These are phyloP conservation scores for Takifugu ocellatus DNA, from an alignment of 2,797 vertebrate species.

Conservation along the genomic window DNA sequence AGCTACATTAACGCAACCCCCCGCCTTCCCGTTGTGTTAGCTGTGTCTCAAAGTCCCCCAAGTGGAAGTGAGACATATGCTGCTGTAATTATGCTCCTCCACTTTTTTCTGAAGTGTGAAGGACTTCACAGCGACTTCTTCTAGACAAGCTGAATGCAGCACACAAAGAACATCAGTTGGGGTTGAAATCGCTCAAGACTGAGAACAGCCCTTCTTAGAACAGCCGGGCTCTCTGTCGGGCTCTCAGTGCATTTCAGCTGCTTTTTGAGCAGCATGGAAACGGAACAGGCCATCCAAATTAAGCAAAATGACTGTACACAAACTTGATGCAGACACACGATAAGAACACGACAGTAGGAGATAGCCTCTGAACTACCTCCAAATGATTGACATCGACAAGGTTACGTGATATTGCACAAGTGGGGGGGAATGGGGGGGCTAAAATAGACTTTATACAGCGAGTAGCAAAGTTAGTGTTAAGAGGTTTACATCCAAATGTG, in stretches of 20 bases:
- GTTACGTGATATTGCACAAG: slow-evolving; percentile 67
- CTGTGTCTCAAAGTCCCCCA: slow-evolving; percentile 16
- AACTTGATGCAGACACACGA: slow-evolving; percentile 51
- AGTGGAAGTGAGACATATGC: slow-evolving; percentile 33
- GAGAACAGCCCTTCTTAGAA: slow-evolving; percentile 25
- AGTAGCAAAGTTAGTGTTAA: slow-evolving; percentile 51
- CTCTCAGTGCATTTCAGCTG: slow-evolving; percentile 64
- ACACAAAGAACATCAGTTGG: slow-evolving; percentile 45
- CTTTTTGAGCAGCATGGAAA: slow-evolving; percentile 50
- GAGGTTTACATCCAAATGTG: slow-evolving; percentile 70
- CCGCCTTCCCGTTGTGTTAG: neutral
- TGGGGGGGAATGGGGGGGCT: slow-evolving; percentile 33
- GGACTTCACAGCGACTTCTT: slow-evolving; percentile 25
- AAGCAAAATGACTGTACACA: slow-evolving; percentile 40
- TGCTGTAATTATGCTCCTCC: slow-evolving; percentile 13
- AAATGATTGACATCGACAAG: slow-evolving; percentile 26
- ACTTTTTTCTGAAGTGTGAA: slow-evolving; percentile 37
- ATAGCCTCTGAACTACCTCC: slow-evolving; percentile 48
- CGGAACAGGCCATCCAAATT: slow-evolving; percentile 20
- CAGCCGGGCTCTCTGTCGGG: slow-evolving; percentile 27
- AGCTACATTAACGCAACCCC: slow-evolving; percentile 32
- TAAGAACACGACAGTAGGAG: slow-evolving; percentile 45
- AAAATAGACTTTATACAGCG: too few species aligned
- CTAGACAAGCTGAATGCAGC: slow-evolving; percentile 36
- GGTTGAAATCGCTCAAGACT: slow-evolving; percentile 34